phyloP scores from a whole-genome alignment of 2,888 invertebrate genomes.

The Idaea aversata region DNA sequence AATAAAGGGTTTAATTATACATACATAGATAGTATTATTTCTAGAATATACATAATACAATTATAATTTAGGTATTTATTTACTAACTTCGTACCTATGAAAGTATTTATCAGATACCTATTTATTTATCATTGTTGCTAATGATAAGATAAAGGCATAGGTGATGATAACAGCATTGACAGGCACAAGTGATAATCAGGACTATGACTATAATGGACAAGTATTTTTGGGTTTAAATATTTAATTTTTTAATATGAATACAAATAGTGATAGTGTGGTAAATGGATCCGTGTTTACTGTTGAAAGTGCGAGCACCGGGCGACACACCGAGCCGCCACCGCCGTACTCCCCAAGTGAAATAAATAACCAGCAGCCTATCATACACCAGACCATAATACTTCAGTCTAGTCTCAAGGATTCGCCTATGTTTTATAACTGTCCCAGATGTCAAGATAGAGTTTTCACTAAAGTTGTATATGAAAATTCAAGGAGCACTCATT shows the following conservation, averaged over 20 bases:
- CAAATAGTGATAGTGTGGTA: slow-evolving; percentile 33
- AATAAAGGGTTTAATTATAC: neutral
- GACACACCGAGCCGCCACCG: slow-evolving; percentile 55
- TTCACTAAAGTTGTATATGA: slow-evolving; percentile 60
- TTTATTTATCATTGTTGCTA: slow-evolving; percentile 35
- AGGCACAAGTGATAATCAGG: slow-evolving; percentile 25
- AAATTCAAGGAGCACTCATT: slow-evolving; percentile 65
- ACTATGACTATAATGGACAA: slow-evolving; percentile 36
- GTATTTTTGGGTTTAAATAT: slow-evolving; percentile 23
- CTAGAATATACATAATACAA: neutral
- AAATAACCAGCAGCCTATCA: slow-evolving; percentile 40
- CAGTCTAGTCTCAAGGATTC: slow-evolving; percentile 48
- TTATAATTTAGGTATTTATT: neutral
- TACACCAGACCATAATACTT: slow-evolving; percentile 53
- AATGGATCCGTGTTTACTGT: neutral
- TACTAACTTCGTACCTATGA: slow-evolving; percentile 8
- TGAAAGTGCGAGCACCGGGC: slow-evolving; percentile 2
- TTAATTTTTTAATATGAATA: slow-evolving; percentile 37
- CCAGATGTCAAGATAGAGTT: slow-evolving; percentile 52
- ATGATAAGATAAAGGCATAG: slow-evolving; percentile 49
- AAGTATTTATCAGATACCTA: slow-evolving; percentile 27
- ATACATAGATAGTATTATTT: neutral
- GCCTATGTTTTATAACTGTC: slow-evolving; percentile 56
- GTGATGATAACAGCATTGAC: slow-evolving; percentile 38
- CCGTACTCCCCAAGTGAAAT: slow-evolving; percentile 46